Base-by-base conservation (phyloP, 37 sponge, comb jelly and placozoan genomes). In the Lycopodina hypogea region DNA sequence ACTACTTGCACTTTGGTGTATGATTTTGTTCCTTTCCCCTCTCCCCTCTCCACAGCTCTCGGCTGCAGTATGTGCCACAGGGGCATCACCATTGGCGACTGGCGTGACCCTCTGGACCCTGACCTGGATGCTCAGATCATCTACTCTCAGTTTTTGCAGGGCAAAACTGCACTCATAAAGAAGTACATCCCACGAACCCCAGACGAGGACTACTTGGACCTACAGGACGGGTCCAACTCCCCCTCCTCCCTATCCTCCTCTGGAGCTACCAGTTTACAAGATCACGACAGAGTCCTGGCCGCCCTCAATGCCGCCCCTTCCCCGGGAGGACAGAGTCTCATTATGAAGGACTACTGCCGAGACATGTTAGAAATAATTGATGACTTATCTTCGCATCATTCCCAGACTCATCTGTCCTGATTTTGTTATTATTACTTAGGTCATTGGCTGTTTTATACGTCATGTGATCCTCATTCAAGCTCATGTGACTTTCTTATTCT, bases 41-140 rank as follows among this genome's bases (percentile, higher is more conserved):
- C 8, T 45, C 9, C 4, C 48, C 37, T 6, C 67, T 7, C 17
- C 22, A 37, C 79, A 88, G 90, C 77, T 45, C 84, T 80, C 63
- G 97, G 97, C 0, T 96, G 97, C 72, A 90, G 91, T 72, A 78
- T 82, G 64, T 86, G 93, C 52, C 91, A 93, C 80, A 64, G 89
- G 2, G 84, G 91, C 26, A 90, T 93, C 48, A 90, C 90, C n/a
- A 90, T 97, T 15, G 92, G 98, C 12, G 95, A 97, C 91, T 97
- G 95, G 95, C 42, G 93, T 48, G 98, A 97, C 67, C 98, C 98
- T 0, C 87, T 97, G 38, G 95, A 97, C 64, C 93, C 95, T 57
- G 90, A 97, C 33, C 86, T 89, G 24, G 95, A 97, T 59, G 83
- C 92, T 14, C 95, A 97, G 55, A 78, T 88, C n/a, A 82, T 97